These are phyloP conservation scores for Coranthus polyacanthus DNA, from an alignment of 2,797 vertebrate genomes.

Conservation along the genomic window DNA sequence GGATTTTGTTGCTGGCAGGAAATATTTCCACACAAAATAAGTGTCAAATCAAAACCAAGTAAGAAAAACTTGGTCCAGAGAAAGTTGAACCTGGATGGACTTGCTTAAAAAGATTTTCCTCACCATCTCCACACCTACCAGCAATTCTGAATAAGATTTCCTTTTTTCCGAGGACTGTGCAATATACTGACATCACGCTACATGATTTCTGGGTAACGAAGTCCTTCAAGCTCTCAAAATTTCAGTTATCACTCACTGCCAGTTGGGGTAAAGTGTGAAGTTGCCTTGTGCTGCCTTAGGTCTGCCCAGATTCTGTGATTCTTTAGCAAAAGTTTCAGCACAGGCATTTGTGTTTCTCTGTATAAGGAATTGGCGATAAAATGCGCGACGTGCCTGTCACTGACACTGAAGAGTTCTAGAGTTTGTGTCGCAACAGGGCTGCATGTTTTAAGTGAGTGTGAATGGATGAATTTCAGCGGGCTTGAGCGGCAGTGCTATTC, in stretches of 20 bases:
- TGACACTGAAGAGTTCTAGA: conserved; percentile 40
- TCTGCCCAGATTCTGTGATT: conserved; percentile 16
- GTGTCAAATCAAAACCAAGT: not conserved
- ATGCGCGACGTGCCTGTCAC: too few relatives aligned
- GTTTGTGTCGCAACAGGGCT: conserved; percentile 15
- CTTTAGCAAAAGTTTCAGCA: conserved; percentile 9
- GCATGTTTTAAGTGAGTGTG: conserved; percentile 13
- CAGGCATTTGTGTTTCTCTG: conserved; percentile 18
- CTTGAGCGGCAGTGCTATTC: not conserved
- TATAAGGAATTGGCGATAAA: conserved; percentile 6
- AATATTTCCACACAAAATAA: not conserved
- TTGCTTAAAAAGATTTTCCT: conserved; percentile 10
- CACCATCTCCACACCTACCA: not conserved
- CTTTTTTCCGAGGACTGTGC: not conserved
- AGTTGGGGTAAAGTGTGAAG: conserved; percentile 15
- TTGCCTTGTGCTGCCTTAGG: conserved; percentile 5
- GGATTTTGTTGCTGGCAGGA: not conserved
- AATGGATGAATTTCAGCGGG: conserved; percentile 4
- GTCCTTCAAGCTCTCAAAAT: conserved; percentile 24
- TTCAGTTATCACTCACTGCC: conserved; percentile 11
- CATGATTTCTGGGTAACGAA: conserved; percentile 37
- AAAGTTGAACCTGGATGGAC: conserved; percentile 17
- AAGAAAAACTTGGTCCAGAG: not conserved
- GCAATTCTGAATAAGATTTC: conserved; percentile 2
- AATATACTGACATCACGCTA: not conserved